phyloP scores from a whole-genome alignment of 2,797 vertebrate species.

The Platalea minor region DNA sequence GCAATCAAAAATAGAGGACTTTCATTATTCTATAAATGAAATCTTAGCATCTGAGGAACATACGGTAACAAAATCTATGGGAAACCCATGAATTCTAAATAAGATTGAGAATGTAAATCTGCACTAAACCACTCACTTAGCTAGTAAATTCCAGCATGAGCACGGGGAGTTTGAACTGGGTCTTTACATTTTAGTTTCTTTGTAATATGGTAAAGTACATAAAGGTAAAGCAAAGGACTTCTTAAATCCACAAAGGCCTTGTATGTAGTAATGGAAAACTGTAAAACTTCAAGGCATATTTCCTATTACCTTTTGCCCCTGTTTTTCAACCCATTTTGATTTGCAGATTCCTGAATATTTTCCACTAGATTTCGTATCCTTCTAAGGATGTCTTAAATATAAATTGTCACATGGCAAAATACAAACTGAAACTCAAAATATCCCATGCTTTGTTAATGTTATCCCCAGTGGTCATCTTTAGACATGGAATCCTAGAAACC shows the following conservation, averaged over 20 bases:
- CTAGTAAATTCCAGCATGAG: neutral
- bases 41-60: neutral
- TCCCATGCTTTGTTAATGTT: neutral
- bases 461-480: neutral
- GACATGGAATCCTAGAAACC: neutral
- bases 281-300: neutral
- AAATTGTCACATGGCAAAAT: neutral
- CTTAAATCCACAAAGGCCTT: neutral
- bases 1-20: neutral
- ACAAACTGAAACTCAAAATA: neutral
- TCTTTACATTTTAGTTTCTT: neutral
- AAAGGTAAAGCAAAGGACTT: neutral
- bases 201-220: neutral
- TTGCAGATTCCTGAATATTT: neutral
- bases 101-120: constrained; percentile 12
- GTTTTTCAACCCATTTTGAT: neutral
- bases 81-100: constrained; percentile 1
- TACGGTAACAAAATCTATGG: neutral
- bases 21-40: neutral
- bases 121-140: constrained; percentile 18
- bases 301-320: neutral
- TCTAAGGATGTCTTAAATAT: neutral
- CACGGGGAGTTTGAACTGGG: neutral
- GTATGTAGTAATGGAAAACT: neutral
- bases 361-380: neutral